phyloP scores from a whole-genome alignment of 2,888 invertebrate species.

The Gryllus longicercus region DNA sequence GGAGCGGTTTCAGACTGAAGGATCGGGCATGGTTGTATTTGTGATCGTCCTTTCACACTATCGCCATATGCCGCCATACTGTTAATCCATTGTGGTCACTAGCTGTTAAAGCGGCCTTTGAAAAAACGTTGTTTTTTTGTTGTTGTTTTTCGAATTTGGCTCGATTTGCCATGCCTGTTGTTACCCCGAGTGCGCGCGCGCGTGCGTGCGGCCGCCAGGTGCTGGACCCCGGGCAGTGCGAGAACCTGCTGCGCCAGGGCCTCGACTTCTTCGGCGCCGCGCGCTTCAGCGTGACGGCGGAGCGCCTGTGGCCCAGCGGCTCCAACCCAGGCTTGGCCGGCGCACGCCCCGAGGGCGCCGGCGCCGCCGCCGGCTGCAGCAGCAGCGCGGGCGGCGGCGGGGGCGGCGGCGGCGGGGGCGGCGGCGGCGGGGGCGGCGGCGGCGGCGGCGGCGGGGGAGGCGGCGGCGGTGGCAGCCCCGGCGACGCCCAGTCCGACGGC shows the following conservation, averaged over 20 bases:
- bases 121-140: too few relatives aligned
- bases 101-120: too few relatives aligned
- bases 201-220: constrained; percentile 42
- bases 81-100: too few relatives aligned
- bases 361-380: background rate
- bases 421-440: background rate
- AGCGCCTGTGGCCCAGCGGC: constrained; percentile 43
- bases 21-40: too few relatives aligned
- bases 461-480: background rate
- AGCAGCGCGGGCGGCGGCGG: background rate
- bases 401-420: background rate
- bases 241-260: constrained; percentile 50
- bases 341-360: background rate
- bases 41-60: too few relatives aligned
- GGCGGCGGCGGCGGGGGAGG: background rate
- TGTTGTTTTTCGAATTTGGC: too few relatives aligned
- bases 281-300: constrained; percentile 48
- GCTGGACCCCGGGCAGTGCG: constrained; percentile 48
- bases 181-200: too few relatives aligned
- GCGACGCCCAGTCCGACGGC: constrained; percentile 42
- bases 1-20: too few relatives aligned
- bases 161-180: too few relatives aligned
- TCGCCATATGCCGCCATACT: too few relatives aligned
- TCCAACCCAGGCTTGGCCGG: background rate
- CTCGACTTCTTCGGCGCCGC: constrained; percentile 52